A percentile compares a stretch with the other conserved stretches of the same genome.
phyloP scores from a whole-genome alignment of 1,140 invertebrate genomes.

The Bombus difficillimus region DNA sequence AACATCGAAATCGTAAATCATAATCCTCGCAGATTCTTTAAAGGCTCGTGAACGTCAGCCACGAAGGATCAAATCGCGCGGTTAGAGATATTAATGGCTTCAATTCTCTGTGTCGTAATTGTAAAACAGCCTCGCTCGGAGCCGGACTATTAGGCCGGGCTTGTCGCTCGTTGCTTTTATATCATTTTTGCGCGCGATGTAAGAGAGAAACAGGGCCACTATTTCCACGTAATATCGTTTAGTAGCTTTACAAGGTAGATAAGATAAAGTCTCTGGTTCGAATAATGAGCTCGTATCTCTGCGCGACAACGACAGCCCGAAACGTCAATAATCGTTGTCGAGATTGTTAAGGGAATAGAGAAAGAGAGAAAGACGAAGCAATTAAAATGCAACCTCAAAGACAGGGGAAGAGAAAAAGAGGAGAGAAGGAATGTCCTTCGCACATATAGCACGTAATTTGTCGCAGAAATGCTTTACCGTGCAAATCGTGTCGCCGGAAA shows the following conservation, averaged over 20 bases:
- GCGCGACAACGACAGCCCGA: constrained; percentile 6
- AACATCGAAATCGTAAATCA: background rate
- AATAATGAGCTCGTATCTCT: constrained; percentile 35
- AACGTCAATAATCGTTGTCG: constrained; percentile 43
- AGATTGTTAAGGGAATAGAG: constrained; percentile 21
- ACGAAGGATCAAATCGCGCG: background rate
- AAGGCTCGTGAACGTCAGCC: background rate
- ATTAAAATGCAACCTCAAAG: constrained; percentile 7
- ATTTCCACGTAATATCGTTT: constrained; percentile 37
- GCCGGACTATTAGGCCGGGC: background rate
- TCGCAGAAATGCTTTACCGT: background rate
- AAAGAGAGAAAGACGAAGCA: background rate
- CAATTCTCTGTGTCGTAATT: background rate
- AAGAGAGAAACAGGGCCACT: constrained; percentile 7
- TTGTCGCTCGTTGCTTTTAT: background rate
- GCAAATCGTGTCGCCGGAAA: constrained; percentile 3
- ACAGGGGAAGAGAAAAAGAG: too few species aligned
- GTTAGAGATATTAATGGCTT: background rate
- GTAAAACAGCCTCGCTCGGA: background rate
- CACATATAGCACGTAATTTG: background rate
- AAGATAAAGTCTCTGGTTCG: constrained; percentile 41
- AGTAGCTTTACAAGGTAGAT: constrained; percentile 42
- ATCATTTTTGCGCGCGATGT: constrained; percentile 19
- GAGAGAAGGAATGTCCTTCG: background rate
- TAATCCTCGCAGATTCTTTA: background rate